A percentile compares a stretch with the other conserved stretches of the same genome.
Evolutionary conservation across 2,888 invertebrate species (phyloP).

Genomic region (Anorthoa munda): DNA sequence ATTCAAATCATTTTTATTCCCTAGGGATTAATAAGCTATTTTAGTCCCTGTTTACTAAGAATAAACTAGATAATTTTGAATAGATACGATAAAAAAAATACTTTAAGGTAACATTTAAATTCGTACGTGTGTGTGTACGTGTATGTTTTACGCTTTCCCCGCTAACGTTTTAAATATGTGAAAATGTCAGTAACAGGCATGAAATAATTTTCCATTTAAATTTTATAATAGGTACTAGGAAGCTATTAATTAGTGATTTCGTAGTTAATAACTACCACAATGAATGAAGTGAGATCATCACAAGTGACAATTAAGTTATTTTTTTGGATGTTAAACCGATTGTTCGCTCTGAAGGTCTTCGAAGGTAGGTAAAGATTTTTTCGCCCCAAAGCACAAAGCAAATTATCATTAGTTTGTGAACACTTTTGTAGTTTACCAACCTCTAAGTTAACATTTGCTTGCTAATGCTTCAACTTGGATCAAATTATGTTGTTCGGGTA

Average conservation of each 20-base stretch:
- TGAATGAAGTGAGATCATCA: slow-evolving; percentile 34
- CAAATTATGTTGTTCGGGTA: slow-evolving; percentile 1
- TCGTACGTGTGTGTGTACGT: too few relatives aligned
- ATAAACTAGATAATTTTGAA: too few relatives aligned
- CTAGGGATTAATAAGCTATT: too few relatives aligned
- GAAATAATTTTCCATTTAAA: background rate
- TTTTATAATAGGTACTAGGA: background rate
- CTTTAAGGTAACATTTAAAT: too few relatives aligned
- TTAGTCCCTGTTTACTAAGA: too few relatives aligned
- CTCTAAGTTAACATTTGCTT: slow-evolving; percentile 42
- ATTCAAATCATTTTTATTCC: too few relatives aligned
- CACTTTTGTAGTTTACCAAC: slow-evolving; percentile 28
- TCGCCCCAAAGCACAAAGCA: slow-evolving; percentile 8
- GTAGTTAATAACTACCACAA: background rate
- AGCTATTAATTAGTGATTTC: background rate
- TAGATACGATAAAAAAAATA: too few relatives aligned
- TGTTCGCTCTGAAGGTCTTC: slow-evolving; percentile 13
- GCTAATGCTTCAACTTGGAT: slow-evolving; percentile 29
- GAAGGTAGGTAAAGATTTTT: slow-evolving; percentile 21
- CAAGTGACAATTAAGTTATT: slow-evolving; percentile 21
- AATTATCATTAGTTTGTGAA: slow-evolving; percentile 23
- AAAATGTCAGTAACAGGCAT: too few relatives aligned
- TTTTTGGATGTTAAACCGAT: background rate
- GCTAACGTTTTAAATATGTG: too few relatives aligned
- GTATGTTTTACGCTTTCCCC: too few relatives aligned